These are phyloP conservation scores for Esperia sulphurella DNA, from an alignment of 2,888 invertebrate genomes.

Conservation along the genomic window DNA sequence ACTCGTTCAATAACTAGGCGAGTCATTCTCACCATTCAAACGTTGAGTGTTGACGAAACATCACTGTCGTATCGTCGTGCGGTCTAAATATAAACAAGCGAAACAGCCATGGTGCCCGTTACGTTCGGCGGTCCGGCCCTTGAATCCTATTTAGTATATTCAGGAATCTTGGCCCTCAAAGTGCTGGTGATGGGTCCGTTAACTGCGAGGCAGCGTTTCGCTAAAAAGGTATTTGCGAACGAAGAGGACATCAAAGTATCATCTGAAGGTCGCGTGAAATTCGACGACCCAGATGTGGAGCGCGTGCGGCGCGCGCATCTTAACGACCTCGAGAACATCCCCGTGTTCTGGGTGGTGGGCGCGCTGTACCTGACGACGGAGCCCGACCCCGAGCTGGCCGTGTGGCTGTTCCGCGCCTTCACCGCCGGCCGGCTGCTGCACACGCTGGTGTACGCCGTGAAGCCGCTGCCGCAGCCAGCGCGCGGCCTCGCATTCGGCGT, in stretches of 20 bases:
- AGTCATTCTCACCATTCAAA: conserved; percentile 1
- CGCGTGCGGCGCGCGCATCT: conserved; percentile 79
- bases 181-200: conserved; percentile 13
- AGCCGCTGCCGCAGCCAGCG: conserved; percentile 79
- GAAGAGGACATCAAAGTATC: conserved; percentile 14
- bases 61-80: background rate
- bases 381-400: conserved; percentile 62
- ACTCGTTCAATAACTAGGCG: background rate
- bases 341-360: conserved; percentile 80
- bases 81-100: background rate
- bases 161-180: conserved; percentile 17
- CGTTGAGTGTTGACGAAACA: background rate
- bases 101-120: conserved; percentile 14
- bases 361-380: conserved; percentile 80
- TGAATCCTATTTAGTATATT: conserved; percentile 20
- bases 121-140: conserved; percentile 16
- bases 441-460: conserved; percentile 82
- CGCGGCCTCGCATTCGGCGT: conserved; percentile 47
- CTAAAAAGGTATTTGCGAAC: conserved; percentile 19
- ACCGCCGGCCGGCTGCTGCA: conserved; percentile 79
- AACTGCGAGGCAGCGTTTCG: conserved; percentile 11
- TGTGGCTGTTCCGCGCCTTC: conserved; percentile 67
- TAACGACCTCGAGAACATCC: conserved; percentile 86
- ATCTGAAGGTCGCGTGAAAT: conserved; percentile 46
- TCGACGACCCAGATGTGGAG: conserved; percentile 53